phyloP scores from a whole-genome alignment of 2,888 invertebrate species.

The Agrotis segetum region DNA sequence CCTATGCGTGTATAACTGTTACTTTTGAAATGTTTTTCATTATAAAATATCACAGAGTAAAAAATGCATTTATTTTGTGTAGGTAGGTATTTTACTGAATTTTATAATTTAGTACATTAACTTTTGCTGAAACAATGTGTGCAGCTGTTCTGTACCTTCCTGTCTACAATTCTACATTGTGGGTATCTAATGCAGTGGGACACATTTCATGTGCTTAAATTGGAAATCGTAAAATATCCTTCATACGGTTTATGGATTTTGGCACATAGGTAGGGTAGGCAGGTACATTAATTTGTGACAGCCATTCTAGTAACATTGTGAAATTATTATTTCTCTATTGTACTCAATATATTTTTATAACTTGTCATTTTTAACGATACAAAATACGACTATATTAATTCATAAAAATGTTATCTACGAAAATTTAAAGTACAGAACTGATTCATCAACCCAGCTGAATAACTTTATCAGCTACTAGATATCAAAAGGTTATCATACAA shows the following conservation, averaged over 20 bases:
- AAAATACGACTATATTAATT: slow-evolving; percentile 18
- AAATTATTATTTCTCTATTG: background rate
- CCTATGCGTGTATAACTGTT: background rate
- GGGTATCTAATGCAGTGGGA: slow-evolving; percentile 26
- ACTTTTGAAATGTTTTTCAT: slow-evolving; percentile 4
- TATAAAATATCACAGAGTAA: slow-evolving; percentile 32
- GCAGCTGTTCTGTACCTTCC: slow-evolving; percentile 10
- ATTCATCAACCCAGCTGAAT: slow-evolving; percentile 37
- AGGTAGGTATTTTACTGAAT: too few species aligned
- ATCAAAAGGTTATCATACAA: slow-evolving; percentile 56
- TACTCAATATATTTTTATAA: slow-evolving; percentile 4
- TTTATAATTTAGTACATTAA: slow-evolving; percentile 38
- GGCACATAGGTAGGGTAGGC: slow-evolving; percentile 18
- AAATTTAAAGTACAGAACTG: slow-evolving; percentile 38
- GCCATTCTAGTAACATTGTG: background rate
- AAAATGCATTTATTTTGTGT: slow-evolving; percentile 45
- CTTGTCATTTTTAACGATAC: slow-evolving; percentile 44
- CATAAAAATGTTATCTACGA: slow-evolving; percentile 20
- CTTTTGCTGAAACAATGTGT: slow-evolving; percentile 27
- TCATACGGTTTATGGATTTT: slow-evolving; percentile 12
- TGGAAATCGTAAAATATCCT: background rate
- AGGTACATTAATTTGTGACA: background rate
- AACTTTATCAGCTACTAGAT: slow-evolving; percentile 42
- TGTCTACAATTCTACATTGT: slow-evolving; percentile 13
- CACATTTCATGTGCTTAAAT: background rate